Evolutionary conservation across 2,888 invertebrate genomes (phyloP), one percentile per base, ranked within the genome.

Genomic region (Acanthoscelides obtectus): DNA sequence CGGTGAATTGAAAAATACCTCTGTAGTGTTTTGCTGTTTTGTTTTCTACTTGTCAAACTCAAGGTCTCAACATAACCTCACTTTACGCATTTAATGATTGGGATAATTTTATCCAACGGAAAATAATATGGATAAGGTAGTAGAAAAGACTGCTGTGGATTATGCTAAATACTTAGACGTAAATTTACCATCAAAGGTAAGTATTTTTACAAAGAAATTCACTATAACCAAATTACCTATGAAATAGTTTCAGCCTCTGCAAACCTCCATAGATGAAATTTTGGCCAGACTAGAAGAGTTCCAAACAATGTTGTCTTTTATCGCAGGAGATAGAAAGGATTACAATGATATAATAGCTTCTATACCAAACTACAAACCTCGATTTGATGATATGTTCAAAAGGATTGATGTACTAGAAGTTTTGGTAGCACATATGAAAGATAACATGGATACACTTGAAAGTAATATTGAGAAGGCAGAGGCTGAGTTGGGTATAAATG

Each of bases 211-310:
- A n/a, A n/a, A n/a, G n/a, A n/a, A n/a, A n/a, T n/a, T n/a, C n/a
- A n/a, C n/a, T n/a, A n/a, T n/a, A n/a, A n/a, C n/a, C n/a, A n/a
- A n/a, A n/a, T n/a, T n/a, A n/a, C n/a, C n/a, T n/a, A n/a, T 12
- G 17, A 45, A 45, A 45, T 76, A 82, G 81, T 69, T 81, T 6
- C 71, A 76, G 65, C 80, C 80, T 2, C 68, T 82, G 8, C 76
- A 77, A 64, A 76, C 76, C 69, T 76, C 76, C 8, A 72, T 82
- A 25, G 81, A 81, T 19, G 78, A 79, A 68, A 79, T 82, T 80
- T 74, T 79, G n/a, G 75, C 80, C n/a, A 75, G 81, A 21, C 70
- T 82, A 63, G 82, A 82, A 77, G 82, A 82, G 69, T 80, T 81
- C 68, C 79, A 82, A 75, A 81, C 80, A 20, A 79, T 82, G 77